These are phyloP conservation scores for Portevinia maculata DNA, from an alignment of 2,888 invertebrate species.

Conservation along the genomic window DNA sequence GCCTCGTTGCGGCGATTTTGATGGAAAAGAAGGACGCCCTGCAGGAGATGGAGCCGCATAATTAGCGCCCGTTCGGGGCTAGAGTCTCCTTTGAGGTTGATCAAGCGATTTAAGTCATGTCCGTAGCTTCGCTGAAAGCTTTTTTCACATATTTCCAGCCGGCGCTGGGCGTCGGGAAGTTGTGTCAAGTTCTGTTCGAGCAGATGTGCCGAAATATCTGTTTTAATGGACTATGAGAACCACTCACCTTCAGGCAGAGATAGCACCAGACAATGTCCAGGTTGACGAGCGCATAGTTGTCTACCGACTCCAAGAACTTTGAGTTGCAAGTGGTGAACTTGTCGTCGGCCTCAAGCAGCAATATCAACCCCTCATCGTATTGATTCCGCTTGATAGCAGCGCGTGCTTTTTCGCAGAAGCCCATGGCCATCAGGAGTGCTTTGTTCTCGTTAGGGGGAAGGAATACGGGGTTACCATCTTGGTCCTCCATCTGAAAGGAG, in stretches of 20 bases:
- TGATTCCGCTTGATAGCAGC: slow-evolving; percentile 87
- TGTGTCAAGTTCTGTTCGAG: slow-evolving; percentile 85
- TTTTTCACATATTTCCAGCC: slow-evolving; percentile 87
- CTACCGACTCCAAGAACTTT: slow-evolving; percentile 86
- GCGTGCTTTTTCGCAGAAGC: slow-evolving; percentile 91
- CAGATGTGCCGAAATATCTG: neutral
- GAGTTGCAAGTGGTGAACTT: slow-evolving; percentile 85
- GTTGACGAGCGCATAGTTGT: slow-evolving; percentile 92
- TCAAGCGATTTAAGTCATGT: slow-evolving; percentile 85
- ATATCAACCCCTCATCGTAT: slow-evolving; percentile 88
- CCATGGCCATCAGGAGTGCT: slow-evolving; percentile 89
- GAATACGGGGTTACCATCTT: slow-evolving; percentile 88
- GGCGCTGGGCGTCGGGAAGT: slow-evolving; percentile 88
- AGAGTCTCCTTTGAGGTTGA: slow-evolving; percentile 85
- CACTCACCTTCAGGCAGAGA: slow-evolving; percentile 85
- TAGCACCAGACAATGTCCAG: slow-evolving; percentile 96
- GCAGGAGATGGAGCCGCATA: slow-evolving; percentile 90
- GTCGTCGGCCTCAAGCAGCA: slow-evolving; percentile 90
- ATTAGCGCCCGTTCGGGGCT: slow-evolving; percentile 88
- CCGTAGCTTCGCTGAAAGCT: slow-evolving; percentile 88
- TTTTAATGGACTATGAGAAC: neutral
- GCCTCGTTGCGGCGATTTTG: slow-evolving; percentile 88
- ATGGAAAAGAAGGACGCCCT: slow-evolving; percentile 91
- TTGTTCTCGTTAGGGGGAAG: slow-evolving; percentile 88
- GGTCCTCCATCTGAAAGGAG: slow-evolving; percentile 87